Conservation (phyloP, 2,113 vertebrate species). For the Cephalophus harveyi region DNA sequence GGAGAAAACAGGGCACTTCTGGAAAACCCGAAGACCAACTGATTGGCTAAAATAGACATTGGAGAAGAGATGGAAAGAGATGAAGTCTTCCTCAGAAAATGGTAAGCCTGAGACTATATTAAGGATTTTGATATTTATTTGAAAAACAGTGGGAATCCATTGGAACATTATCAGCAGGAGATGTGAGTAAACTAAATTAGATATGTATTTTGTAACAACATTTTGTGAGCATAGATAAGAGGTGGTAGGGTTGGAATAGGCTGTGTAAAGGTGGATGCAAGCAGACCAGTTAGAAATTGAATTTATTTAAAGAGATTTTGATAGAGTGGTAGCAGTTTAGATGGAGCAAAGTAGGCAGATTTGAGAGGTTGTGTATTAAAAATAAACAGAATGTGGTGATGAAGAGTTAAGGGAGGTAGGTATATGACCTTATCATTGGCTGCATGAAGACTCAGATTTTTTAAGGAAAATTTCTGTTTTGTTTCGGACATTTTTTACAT, state of each 20-base stretch:
- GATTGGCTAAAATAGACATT: neutral
- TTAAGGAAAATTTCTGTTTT: neutral
- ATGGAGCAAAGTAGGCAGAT: neutral
- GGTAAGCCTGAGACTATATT: neutral
- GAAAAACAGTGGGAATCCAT: neutral
- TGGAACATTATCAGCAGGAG: neutral
- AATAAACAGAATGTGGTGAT: neutral
- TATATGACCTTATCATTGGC: neutral
- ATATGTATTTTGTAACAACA: neutral
- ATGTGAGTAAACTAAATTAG: neutral
- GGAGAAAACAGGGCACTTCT: neutral
- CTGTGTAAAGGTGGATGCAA: neutral
- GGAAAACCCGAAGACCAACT: neutral
- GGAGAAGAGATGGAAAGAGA: neutral
- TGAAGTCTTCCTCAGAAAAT: neutral
- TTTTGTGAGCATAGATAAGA: neutral
- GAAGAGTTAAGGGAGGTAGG: neutral
- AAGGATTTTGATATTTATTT: constrained; percentile 23
- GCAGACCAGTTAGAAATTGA: neutral
- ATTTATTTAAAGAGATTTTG: neutral
- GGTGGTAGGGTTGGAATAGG: neutral
- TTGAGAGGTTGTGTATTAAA: neutral
- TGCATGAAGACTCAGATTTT: neutral
- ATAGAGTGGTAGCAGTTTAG: neutral
- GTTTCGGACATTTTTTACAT: neutral